phyloP scores from a whole-genome alignment of 2,888 invertebrate genomes.

The Lithophane socia region DNA sequence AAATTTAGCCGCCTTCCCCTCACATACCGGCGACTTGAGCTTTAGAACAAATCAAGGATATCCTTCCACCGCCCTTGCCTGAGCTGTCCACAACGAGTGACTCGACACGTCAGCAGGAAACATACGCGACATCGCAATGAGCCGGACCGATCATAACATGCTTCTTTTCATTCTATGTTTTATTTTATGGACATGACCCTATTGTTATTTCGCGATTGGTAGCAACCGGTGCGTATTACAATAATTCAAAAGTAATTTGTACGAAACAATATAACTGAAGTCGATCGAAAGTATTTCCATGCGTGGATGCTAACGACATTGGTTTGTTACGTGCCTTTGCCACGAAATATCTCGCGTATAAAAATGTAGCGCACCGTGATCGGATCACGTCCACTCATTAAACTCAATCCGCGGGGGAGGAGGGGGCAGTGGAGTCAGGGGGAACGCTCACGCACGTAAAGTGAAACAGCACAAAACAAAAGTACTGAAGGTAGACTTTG shows the following conservation, averaged over 20 bases:
- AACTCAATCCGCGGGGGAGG: constrained; percentile 17
- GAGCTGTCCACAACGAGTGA: constrained; percentile 7
- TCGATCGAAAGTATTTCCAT: constrained; percentile 54
- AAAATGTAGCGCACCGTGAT: constrained; percentile 56
- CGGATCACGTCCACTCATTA: constrained; percentile 68
- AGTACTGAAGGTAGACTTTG: neutral
- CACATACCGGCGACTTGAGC: constrained; percentile 53
- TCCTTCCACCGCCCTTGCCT: constrained; percentile 62
- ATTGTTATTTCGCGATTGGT: constrained; percentile 53
- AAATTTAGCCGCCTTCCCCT: constrained; percentile 55
- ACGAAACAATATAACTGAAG: constrained; percentile 46
- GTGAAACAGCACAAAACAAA: neutral
- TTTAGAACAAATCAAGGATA: constrained; percentile 64
- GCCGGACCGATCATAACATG: neutral
- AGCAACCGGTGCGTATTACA: constrained; percentile 49
- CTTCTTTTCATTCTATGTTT: constrained; percentile 24
- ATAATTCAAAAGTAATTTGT: constrained; percentile 62
- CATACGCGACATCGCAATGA: neutral
- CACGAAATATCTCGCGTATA: constrained; percentile 48
- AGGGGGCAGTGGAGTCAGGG: neutral
- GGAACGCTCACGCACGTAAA: constrained; percentile 10
- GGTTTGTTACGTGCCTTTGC: constrained; percentile 58
- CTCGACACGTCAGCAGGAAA: constrained; percentile 9
- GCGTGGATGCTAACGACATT: constrained; percentile 60
- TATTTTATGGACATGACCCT: constrained; percentile 11